Evolutionary conservation across 2,797 vertebrate genomes (phyloP).

Genomic region (Karalla daura): DNA sequence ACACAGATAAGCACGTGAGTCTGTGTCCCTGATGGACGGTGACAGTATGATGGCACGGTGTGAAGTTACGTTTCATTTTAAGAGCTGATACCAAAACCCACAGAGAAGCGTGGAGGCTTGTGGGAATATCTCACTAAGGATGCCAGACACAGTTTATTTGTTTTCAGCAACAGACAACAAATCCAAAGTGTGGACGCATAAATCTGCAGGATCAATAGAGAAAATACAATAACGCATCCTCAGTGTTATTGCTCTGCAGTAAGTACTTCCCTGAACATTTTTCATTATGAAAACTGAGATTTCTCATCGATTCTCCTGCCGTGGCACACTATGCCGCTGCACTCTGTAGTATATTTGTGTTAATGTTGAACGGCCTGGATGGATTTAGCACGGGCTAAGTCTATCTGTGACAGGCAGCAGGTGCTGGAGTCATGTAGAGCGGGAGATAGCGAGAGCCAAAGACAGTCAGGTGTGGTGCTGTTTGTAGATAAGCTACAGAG

Average conservation of each 20-base stretch:
- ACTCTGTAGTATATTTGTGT: slow-evolving; percentile 44
- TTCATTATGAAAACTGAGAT: slow-evolving; percentile 61
- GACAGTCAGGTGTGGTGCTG: slow-evolving; percentile 66
- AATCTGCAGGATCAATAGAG: slow-evolving; percentile 65
- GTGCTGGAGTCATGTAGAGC: slow-evolving; percentile 60
- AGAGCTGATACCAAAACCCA: slow-evolving; percentile 40
- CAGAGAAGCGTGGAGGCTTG: slow-evolving; percentile 20
- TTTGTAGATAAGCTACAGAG: slow-evolving; percentile 69
- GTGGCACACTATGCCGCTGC: slow-evolving; percentile 42
- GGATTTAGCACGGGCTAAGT: slow-evolving; percentile 54
- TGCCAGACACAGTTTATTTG: slow-evolving; percentile 57
- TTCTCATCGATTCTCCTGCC: slow-evolving; percentile 59
- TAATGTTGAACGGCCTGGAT: slow-evolving; percentile 48
- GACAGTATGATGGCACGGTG: slow-evolving; percentile 29
- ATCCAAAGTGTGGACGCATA: slow-evolving; percentile 53
- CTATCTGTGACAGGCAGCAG: slow-evolving; percentile 80
- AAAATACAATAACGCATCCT: slow-evolving; percentile 64
- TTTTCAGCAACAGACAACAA: slow-evolving; percentile 52
- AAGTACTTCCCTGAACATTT: slow-evolving; percentile 63
- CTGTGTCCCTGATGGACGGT: slow-evolving; percentile 22
- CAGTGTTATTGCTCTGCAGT: slow-evolving; percentile 59
- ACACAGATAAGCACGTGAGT: slow-evolving; percentile 46
- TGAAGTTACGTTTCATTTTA: slow-evolving; percentile 47
- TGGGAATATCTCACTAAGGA: slow-evolving; percentile 36
- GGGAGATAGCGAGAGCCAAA: slow-evolving; percentile 61